Evolutionary conservation across 2,888 invertebrate genomes (phyloP).

Genomic region (Hipparchia sbordonii): DNA sequence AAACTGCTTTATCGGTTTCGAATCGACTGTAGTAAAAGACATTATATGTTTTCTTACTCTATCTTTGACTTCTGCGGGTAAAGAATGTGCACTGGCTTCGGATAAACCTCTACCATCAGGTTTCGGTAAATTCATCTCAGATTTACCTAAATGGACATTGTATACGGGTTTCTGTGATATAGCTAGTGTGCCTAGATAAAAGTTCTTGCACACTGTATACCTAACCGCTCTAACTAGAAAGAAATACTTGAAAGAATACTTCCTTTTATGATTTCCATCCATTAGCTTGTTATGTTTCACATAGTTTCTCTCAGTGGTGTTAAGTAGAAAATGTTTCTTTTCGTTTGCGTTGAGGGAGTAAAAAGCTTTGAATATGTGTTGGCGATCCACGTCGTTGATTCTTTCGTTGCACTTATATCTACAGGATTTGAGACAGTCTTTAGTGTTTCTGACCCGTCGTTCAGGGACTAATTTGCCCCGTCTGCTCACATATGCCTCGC

Average conservation of each 20-base stretch:
- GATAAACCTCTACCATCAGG: conserved; percentile 72
- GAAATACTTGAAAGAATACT: conserved; percentile 72
- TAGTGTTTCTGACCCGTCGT: conserved; percentile 61
- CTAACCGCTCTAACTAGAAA: conserved; percentile 64
- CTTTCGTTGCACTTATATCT: conserved; percentile 71
- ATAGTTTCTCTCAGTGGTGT: conserved; percentile 68
- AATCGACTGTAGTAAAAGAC: conserved; percentile 63
- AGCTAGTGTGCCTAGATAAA: conserved; percentile 73
- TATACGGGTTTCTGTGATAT: conserved; percentile 77
- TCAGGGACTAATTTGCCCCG: conserved; percentile 73
- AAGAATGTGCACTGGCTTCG: conserved; percentile 62
- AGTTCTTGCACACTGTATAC: conserved; percentile 72
- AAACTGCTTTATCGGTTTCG: conserved; percentile 62
- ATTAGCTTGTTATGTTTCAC: conserved; percentile 55
- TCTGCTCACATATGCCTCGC: conserved; percentile 71
- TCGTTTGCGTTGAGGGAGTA: conserved; percentile 71
- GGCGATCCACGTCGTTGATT: conserved; percentile 65
- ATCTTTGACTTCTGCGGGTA: conserved; percentile 66
- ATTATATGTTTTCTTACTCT: conserved; percentile 67
- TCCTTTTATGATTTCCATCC: conserved; percentile 55
- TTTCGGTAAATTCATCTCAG: conserved; percentile 72
- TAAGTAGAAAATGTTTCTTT: conserved; percentile 73
- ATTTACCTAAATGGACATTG: conserved; percentile 73
- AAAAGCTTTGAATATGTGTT: conserved; percentile 73
- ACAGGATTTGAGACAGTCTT: conserved; percentile 71